Base-by-base conservation (phyloP, 2,797 vertebrate genomes). In the Phalloptychus januarius region DNA sequence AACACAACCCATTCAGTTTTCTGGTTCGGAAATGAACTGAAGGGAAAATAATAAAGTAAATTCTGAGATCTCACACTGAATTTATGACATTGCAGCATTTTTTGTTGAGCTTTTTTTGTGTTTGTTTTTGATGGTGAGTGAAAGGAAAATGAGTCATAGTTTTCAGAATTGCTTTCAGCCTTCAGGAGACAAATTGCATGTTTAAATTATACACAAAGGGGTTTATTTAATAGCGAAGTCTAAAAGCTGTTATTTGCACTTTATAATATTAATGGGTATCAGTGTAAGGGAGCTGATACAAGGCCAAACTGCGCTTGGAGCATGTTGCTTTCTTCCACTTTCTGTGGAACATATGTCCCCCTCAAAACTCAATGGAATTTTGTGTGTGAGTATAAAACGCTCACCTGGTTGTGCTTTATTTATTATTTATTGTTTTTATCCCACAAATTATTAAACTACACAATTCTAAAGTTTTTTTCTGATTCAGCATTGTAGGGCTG, bases 101-200 rank as follows among this genome's bases (percentile, higher is more conserved):
- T 54, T 65, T 54, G 61, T 5, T n/a, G 8, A 65, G 33, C 3
- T 36, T 40, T 40, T 40, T 67, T 36, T 20, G 2, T 48, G 20
- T 20, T 50, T 2, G 4, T 10, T 10, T 54, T n/a, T 54, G 3
- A 54, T 65, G 7, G 3, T 1, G 31, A 67, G 20, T 38, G 33
- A 67, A 67, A 63, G 58, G 36, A 67, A 67, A 70, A n/a, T 42
- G 40, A 70, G 40, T 44, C 5, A 40, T 69, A 70, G 67, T n/a
- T n/a, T 70, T 44, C 40, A 70, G n/a, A 16, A 70, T n/a, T 42
- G 40, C 67, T 12, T 12, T 69, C 3, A 42, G 65, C 36, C 67
- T 70, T n/a, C 11, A 70, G 12, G 25, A 69, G 25, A 28, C 40
- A 70, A 23, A 70, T 16, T n/a, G 6, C 67, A 44, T 44, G 67